These are phyloP conservation scores for Alcis repandata DNA, from an alignment of 2,888 invertebrate genomes.

Conservation along the genomic window DNA sequence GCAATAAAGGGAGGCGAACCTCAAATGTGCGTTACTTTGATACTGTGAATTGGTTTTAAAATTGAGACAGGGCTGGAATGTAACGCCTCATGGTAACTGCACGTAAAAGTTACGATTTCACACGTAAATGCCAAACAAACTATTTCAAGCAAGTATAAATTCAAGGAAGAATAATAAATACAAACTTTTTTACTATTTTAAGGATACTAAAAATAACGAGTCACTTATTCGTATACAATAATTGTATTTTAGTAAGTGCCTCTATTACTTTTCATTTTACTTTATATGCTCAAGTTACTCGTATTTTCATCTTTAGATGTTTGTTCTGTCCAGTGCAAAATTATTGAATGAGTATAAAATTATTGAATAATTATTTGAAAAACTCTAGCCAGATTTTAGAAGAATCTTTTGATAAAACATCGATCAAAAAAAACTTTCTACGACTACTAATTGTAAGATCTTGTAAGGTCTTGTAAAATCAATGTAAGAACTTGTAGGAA, in stretches of 20 bases:
- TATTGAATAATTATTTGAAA: background rate
- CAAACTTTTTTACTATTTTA: no score
- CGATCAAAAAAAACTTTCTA: no score
- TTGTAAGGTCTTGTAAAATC: background rate
- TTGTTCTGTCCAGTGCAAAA: no score
- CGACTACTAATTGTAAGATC: background rate
- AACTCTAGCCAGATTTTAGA: background rate
- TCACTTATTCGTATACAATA: no score
- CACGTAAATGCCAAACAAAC: background rate
- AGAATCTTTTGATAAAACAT: background rate
- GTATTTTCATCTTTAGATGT: no score
- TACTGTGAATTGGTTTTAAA: slow-evolving; percentile 41
- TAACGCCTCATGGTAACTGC: slow-evolving; percentile 1
- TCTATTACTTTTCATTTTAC: no score
- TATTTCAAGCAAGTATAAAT: background rate
- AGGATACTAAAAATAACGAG: no score
- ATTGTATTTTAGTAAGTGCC: no score
- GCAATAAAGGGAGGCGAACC: slow-evolving; percentile 54
- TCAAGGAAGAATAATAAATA: background rate
- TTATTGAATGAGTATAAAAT: no score
- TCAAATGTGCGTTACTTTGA: slow-evolving; percentile 45
- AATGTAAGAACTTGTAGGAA: no score
- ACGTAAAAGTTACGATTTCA: background rate
- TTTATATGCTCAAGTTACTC: no score
- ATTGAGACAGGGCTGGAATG: slow-evolving; percentile 28